Conservation (phyloP, 2,888 invertebrate species). For the Apamea crenata region DNA sequence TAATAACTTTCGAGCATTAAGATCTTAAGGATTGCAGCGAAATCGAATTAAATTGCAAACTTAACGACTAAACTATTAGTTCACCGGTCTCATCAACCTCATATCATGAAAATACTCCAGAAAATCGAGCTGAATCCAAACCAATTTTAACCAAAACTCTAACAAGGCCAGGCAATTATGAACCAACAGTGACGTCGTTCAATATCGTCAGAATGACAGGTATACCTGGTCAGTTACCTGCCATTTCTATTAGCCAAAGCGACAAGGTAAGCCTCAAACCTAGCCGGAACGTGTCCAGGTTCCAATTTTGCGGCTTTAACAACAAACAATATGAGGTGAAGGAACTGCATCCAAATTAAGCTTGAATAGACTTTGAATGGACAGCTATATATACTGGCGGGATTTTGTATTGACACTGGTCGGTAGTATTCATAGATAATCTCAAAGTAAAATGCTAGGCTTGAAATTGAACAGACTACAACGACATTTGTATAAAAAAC, state of each 20-base stretch:
- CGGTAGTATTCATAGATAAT: neutral
- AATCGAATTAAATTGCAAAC: neutral
- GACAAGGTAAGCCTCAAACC: slow-evolving; percentile 20
- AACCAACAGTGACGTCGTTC: neutral
- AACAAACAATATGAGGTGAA: slow-evolving; percentile 3
- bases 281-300: slow-evolving; percentile 47
- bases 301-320: slow-evolving; percentile 38
- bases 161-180: neutral
- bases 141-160: neutral
- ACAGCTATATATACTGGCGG: neutral
- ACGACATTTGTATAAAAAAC: neutral
- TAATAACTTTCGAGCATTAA: slow-evolving; percentile 12
- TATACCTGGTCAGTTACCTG: slow-evolving; percentile 9
- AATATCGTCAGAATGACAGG: slow-evolving; percentile 4
- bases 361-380: neutral
- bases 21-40: slow-evolving; percentile 6
- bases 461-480: neutral
- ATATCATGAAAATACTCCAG: neutral
- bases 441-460: neutral
- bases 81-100: neutral
- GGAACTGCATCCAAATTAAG: neutral
- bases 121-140: neutral
- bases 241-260: slow-evolving; percentile 14
- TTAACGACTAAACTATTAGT: neutral
- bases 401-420: neutral